Evolutionary conservation across 2,113 vertebrate species (phyloP), one percentile per base, ranked within the genome.

Genomic region (Antechinus stuartii): DNA sequence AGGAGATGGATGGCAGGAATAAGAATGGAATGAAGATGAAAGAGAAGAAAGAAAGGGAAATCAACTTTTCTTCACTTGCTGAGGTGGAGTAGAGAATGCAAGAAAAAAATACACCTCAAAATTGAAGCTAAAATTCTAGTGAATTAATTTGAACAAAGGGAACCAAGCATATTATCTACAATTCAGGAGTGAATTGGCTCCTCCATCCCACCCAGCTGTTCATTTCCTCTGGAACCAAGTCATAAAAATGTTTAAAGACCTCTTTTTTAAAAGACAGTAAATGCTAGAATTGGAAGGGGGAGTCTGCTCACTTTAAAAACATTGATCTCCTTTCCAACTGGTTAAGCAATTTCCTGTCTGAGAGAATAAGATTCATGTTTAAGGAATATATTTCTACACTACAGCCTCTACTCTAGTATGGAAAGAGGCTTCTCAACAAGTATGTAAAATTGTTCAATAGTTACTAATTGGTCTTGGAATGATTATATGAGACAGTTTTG

Each of bases 401-500:
- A 3, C 94, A 94, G 95, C 90, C 52, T 93, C 89, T 89, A 90
- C 30, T 89, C n/a, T 91, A 61, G 94, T 93, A 91, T 26, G 76
- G 95, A 97, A 97, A 94, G 89, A 97, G 91, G 89, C 42, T 94
- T 96, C 93, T 93, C 0, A 92, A 90, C 96, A 96, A 91, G 90
- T 91, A 50, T 47, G 96, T 95, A 93, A n/a, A 95, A 54, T 57
- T 61, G 90, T 92, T 94, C 26, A 47, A 54, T 93, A 92, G 92
- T 89, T 93, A 93, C 94, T 91, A 0, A n/a, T 84, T 84, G 5
- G 16, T 84, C 7, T 84, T 42, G n/a, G n/a, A 84, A 42, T 84
- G n/a, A 84, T 42, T 84, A 42, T 84, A 23, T 84, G 35, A 84
- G n/a, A 11, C 16, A 42, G 68, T 42, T 19, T 42, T 5, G 2